Conservation (phyloP, 92 coral and sea anemone genomes). For the Siderastrea siderea region DNA sequence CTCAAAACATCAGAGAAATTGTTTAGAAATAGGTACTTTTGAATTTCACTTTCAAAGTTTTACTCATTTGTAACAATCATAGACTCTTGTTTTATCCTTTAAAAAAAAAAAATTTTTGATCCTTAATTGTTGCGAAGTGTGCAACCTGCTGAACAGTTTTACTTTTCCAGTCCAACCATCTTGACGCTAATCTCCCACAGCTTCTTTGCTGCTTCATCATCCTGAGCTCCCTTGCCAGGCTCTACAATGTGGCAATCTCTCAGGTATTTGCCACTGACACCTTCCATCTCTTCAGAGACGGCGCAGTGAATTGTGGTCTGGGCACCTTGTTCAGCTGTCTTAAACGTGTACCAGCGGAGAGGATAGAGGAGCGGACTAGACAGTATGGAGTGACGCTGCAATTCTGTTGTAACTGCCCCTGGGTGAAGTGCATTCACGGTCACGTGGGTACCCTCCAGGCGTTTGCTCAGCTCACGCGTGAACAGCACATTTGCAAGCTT, state of each 20-base stretch:
- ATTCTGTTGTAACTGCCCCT: conserved; percentile 70
- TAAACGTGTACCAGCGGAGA: conserved; percentile 67
- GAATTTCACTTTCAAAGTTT: too few relatives aligned
- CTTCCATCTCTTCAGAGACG: conserved; percentile 87
- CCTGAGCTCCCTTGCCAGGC: conserved; percentile 66
- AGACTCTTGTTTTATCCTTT: too few relatives aligned
- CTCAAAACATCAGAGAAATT: too few relatives aligned
- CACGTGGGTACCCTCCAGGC: conserved; percentile 87
- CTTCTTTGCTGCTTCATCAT: conserved; percentile 85
- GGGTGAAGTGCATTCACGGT: conserved; percentile 87
- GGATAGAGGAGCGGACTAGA: conserved; percentile 25
- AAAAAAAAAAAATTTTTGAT: too few relatives aligned
- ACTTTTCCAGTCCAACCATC: conserved; percentile 57
- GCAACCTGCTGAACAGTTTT: background rate
- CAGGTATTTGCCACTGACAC: conserved; percentile 83
- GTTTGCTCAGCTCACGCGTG: conserved; percentile 83
- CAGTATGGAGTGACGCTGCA: conserved; percentile 64
- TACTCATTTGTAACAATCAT: too few relatives aligned
- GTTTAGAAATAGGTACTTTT: too few relatives aligned
- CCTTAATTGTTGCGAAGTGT: too few relatives aligned
- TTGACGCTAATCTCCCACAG: conserved; percentile 84
- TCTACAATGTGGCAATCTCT: conserved; percentile 74
- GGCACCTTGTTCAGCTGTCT: conserved; percentile 80
- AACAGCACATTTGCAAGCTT: conserved; percentile 91
- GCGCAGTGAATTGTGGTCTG: conserved; percentile 89